A percentile compares a stretch with the other conserved stretches of the same genome.
Conservation (phyloP, 2,113 vertebrate species). For the Lagenorhynchus albirostris region DNA sequence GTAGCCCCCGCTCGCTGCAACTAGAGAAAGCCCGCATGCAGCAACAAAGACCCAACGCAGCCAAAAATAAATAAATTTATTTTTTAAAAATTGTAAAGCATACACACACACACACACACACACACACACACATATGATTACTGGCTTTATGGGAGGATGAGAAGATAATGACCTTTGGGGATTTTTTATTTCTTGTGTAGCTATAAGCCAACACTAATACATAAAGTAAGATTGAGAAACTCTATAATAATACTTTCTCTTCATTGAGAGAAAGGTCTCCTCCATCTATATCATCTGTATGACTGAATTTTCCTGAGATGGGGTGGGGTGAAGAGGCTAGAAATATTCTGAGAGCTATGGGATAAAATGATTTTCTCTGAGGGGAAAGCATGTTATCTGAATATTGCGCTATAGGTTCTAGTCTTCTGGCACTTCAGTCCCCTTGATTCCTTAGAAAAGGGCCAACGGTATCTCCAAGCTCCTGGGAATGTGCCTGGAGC, state of each 20-base stretch:
- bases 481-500: background rate
- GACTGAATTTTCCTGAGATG: background rate
- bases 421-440: background rate
- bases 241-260: background rate
- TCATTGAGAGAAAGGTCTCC: background rate
- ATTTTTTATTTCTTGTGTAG: conserved; percentile 36
- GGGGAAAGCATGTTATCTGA: background rate
- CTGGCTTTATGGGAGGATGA: background rate
- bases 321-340: background rate
- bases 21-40: too few species aligned
- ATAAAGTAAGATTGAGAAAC: conserved; percentile 20
- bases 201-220: background rate
- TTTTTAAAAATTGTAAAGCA: background rate
- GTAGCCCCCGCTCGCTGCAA: too few species aligned
- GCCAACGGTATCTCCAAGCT: background rate
- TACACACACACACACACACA: background rate
- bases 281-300: background rate
- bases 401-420: background rate
- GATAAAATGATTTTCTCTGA: background rate
- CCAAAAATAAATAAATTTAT: too few species aligned
- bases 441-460: background rate
- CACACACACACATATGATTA: background rate
- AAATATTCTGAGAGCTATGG: background rate
- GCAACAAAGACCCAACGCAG: too few species aligned
- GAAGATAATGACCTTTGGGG: background rate